Percentiles rank a stretch among this genome's conserved stretches.
Conservation (phyloP, 2,113 vertebrate species). For the Holacanthus passer region DNA sequence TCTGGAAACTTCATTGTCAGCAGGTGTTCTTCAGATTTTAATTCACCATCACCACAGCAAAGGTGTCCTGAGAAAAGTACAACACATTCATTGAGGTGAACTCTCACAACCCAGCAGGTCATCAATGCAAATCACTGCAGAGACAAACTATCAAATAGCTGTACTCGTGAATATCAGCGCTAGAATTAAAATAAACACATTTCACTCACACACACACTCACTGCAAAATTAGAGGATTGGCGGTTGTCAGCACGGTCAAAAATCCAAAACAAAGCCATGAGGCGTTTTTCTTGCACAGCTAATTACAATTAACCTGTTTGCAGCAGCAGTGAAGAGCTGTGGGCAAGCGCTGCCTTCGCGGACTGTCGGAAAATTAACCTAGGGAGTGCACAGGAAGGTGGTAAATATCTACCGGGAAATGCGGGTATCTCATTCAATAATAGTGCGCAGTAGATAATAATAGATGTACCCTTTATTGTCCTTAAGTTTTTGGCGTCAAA, state of each 20-base stretch:
- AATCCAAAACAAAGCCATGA: not conserved
- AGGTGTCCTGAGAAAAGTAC: slow-evolving; percentile 32
- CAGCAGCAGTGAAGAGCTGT: not conserved
- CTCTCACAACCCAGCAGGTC: not conserved
- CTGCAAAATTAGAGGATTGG: not conserved
- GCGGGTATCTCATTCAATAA: not conserved
- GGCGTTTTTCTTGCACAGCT: slow-evolving; percentile 13
- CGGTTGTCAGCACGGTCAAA: not conserved
- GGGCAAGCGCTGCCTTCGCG: slow-evolving; percentile 13
- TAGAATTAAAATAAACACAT: not conserved
- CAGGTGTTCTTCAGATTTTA: slow-evolving; percentile 9
- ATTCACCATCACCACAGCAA: slow-evolving; percentile 5
- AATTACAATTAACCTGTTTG: slow-evolving; percentile 44
- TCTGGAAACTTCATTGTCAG: slow-evolving; percentile 35
- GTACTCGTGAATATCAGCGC: not conserved
- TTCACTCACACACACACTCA: slow-evolving; percentile 18
- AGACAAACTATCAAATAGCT: slow-evolving; percentile 22
- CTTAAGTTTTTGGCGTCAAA: not conserved
- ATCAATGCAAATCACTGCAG: not conserved
- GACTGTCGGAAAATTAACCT: not conserved
- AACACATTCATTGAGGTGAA: not conserved
- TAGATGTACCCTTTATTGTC: not conserved
- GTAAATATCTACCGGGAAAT: not conserved
- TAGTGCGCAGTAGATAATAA: too few species aligned
- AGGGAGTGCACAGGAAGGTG: accelerated